These are phyloP conservation scores for Cosmia pyralina DNA, from an alignment of 2,888 invertebrate genomes.

Conservation along the genomic window DNA sequence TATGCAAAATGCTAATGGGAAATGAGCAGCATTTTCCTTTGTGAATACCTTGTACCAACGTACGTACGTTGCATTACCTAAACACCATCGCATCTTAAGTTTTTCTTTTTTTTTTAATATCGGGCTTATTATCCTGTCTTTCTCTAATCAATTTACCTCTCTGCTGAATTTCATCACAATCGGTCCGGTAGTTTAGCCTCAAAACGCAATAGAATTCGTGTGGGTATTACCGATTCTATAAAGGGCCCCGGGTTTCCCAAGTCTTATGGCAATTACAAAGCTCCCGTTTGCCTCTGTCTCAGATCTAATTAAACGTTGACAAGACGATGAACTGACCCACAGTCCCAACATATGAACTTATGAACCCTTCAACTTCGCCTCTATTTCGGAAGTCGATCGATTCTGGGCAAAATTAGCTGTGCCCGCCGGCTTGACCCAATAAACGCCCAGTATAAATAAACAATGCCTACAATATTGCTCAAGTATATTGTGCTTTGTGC, in stretches of 20 bases:
- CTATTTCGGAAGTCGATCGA: constrained; percentile 66
- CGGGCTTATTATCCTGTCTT: no score
- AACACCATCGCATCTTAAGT: no score
- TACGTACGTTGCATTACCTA: no score
- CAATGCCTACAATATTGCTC: constrained; percentile 48
- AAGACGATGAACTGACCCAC: constrained; percentile 49
- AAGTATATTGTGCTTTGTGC: constrained; percentile 41
- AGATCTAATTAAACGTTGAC: constrained; percentile 48
- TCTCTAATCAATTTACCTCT: background rate
- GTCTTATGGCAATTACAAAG: constrained; percentile 45
- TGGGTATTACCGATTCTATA: background rate
- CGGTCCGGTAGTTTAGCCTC: background rate
- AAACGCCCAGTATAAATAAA: constrained; percentile 65
- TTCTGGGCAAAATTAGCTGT: constrained; percentile 59
- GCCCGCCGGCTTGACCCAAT: constrained; percentile 65
- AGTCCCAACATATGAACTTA: constrained; percentile 32
- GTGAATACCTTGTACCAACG: no score
- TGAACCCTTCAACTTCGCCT: constrained; percentile 54
- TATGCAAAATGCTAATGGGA: background rate
- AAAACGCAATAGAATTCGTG: background rate
- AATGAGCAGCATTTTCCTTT: background rate
- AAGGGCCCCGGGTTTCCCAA: background rate
- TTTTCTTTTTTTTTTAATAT: no score
- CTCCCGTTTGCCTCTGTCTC: constrained; percentile 25
- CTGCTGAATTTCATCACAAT: background rate